A percentile compares a stretch with the other conserved stretches of the same genome.
phyloP scores from a whole-genome alignment of 2,797 vertebrate species.

The Pelodytes ibericus region DNA sequence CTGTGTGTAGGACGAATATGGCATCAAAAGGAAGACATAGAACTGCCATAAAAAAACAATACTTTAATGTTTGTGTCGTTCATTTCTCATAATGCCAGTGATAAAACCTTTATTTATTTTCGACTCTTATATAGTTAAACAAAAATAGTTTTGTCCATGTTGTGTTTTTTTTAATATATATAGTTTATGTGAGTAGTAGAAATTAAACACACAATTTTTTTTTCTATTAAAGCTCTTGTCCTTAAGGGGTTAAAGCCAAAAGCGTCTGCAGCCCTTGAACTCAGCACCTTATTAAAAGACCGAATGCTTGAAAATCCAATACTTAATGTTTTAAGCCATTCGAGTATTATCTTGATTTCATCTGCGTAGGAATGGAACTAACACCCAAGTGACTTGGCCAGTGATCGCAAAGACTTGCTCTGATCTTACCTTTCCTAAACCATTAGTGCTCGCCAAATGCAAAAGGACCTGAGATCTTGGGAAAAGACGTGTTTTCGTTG shows the following conservation, averaged over 20 bases:
- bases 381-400: constrained; percentile 38
- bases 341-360: constrained; percentile 20
- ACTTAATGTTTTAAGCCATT: not conserved
- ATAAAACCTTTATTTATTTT: too few relatives aligned
- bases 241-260: not conserved
- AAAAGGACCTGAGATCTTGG: constrained; percentile 15
- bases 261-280: not conserved
- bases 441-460: constrained; percentile 9
- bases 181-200: too few relatives aligned
- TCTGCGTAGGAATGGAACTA: constrained; percentile 30
- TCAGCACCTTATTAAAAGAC: not conserved
- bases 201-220: too few relatives aligned
- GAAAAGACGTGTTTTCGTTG: not conserved
- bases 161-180: too few relatives aligned
- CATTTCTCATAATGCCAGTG: too few relatives aligned
- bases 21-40: too few relatives aligned
- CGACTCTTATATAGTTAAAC: too few relatives aligned
- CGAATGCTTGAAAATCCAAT: constrained; percentile 15
- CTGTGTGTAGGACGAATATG: too few relatives aligned
- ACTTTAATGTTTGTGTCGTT: too few relatives aligned
- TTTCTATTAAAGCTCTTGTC: too few relatives aligned
- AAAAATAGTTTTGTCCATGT: too few relatives aligned
- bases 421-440: not conserved
- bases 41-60: too few relatives aligned
- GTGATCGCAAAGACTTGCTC: constrained; percentile 58